These are phyloP conservation scores for Mellilla xanthometata DNA, from an alignment of 2,888 invertebrate genomes.

Conservation along the genomic window DNA sequence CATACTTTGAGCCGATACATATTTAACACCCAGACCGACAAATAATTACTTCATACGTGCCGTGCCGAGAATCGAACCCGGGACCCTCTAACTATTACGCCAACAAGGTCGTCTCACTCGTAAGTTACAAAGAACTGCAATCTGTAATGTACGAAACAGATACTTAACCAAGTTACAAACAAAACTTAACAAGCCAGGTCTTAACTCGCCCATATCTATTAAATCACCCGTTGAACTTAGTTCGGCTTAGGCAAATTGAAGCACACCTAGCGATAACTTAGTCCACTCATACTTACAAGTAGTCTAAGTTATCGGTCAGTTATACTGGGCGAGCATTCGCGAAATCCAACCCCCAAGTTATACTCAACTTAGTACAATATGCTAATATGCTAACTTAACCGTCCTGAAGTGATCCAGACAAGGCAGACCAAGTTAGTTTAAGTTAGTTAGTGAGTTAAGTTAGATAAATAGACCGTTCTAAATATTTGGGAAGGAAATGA, in stretches of 20 bases:
- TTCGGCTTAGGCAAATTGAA: conserved; percentile 9
- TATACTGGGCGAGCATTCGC: conserved; percentile 27
- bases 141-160: background rate
- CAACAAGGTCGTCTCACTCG: too few relatives aligned
- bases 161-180: conserved; percentile 2
- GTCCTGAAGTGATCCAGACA: conserved; percentile 16
- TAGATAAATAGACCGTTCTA: conserved; percentile 1
- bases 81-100: too few relatives aligned
- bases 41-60: too few relatives aligned
- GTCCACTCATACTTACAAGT: conserved; percentile 8
- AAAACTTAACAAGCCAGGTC: conserved; percentile 1
- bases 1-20: too few relatives aligned
- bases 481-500: conserved; percentile 13
- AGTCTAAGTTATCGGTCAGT: conserved; percentile 28
- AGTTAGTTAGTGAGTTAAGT: conserved; percentile 15
- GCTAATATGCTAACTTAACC: conserved; percentile 28
- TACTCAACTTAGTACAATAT: conserved; percentile 31
- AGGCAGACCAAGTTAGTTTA: conserved; percentile 6
- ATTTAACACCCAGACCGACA: too few relatives aligned
- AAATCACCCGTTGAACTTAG: conserved; percentile 13
- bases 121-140: background rate
- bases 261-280: conserved; percentile 6
- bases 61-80: too few relatives aligned
- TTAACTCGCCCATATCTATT: conserved; percentile 12
- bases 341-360: conserved; percentile 26